A percentile compares a stretch with the other conserved stretches of the same genome.
These are phyloP conservation scores for Tiliacea citrago DNA, from an alignment of 2,888 invertebrate species.

Conservation along the genomic window DNA sequence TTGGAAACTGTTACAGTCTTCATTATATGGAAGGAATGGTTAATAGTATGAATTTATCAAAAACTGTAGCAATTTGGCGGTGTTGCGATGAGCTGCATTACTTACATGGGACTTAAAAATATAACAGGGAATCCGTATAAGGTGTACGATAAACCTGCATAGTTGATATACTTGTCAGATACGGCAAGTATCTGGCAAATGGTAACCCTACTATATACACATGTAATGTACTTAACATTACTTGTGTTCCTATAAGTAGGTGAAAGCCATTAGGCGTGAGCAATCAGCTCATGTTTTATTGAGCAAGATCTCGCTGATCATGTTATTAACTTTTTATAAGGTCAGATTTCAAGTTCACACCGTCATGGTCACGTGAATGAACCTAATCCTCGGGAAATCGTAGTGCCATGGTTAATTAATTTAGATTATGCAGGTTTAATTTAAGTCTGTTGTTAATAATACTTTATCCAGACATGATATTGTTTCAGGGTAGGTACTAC, in stretches of 20 bases:
- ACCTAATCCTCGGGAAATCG: slow-evolving; percentile 26
- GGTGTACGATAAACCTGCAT: background rate
- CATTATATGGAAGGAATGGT: no score
- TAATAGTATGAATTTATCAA: no score
- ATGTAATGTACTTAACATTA: no score
- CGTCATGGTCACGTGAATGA: slow-evolving; percentile 19
- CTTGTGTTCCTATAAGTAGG: slow-evolving; percentile 1
- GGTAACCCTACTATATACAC: no score
- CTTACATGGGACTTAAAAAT: background rate
- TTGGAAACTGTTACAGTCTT: background rate
- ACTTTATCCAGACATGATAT: slow-evolving; percentile 3
- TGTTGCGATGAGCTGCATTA: background rate
- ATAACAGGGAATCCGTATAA: background rate
- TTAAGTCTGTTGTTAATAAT: slow-evolving; percentile 25
- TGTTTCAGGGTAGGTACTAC: slow-evolving; percentile 13
- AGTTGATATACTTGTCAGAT: background rate
- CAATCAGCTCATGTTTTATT: slow-evolving; percentile 34
- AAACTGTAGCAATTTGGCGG: no score
- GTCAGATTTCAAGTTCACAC: slow-evolving; percentile 48
- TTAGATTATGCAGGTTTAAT: slow-evolving; percentile 25
- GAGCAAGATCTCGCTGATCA: slow-evolving; percentile 45
- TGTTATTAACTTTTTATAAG: slow-evolving; percentile 29
- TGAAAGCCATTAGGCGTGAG: slow-evolving; percentile 16
- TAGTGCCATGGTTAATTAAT: slow-evolving; percentile 27
- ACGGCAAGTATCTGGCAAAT: background rate